phyloP scores from a whole-genome alignment of 2,797 vertebrate species.

The Sebastiscus tertius region DNA sequence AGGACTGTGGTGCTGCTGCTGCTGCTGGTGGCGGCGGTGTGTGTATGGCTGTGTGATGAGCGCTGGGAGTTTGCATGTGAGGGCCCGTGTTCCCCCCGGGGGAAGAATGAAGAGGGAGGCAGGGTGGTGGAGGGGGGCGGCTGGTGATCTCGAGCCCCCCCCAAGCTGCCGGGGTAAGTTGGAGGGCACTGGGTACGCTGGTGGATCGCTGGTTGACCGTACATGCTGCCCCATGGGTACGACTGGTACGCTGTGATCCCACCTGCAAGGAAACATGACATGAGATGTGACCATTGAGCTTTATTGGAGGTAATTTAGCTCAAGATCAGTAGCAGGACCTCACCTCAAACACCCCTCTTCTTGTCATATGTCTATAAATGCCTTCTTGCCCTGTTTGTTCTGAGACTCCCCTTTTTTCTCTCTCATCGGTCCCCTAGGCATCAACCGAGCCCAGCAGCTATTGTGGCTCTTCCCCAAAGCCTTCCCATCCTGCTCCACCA shows the following conservation, averaged over 20 bases:
- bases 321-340: neutral
- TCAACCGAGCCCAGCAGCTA: neutral
- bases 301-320: neutral
- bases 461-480: neutral
- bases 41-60: constrained; percentile 46
- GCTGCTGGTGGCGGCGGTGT: constrained; percentile 17
- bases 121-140: constrained; percentile 42
- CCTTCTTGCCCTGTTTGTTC: neutral
- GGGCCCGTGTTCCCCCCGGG: constrained; percentile 39
- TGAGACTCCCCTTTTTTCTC: neutral
- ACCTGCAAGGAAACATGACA: constrained; percentile 36
- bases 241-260: constrained; percentile 74
- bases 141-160: constrained; percentile 52
- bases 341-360: neutral
- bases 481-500: neutral
- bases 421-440: neutral
- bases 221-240: constrained; percentile 83
- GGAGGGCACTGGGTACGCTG: constrained; percentile 66
- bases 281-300: neutral
- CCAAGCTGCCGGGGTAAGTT: constrained; percentile 62
- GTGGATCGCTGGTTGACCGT: constrained; percentile 69
- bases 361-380: neutral
- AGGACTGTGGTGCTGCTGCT: constrained; percentile 30
- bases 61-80: constrained; percentile 38
- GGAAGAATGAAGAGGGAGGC: constrained; percentile 50